Evolutionary conservation across 2,888 invertebrate species (phyloP).

Genomic region (Agelastica alni): DNA sequence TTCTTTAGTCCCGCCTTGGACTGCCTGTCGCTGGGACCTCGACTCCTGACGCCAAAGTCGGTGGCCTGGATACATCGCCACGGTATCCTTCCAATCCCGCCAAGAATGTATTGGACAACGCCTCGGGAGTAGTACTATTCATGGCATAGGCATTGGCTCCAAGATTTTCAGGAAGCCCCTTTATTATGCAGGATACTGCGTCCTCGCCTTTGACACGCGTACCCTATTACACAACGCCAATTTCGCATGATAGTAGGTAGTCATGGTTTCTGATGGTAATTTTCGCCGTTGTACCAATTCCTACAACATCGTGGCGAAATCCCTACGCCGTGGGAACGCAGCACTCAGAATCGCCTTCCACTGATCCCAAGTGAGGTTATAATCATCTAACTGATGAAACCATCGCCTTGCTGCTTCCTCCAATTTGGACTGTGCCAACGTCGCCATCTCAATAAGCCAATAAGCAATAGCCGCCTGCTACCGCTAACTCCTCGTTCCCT

Average conservation of each 20-base stretch:
- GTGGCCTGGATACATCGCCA: background rate
- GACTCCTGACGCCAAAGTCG: background rate
- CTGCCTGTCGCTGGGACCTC: background rate
- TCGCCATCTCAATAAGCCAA: background rate
- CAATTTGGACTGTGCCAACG: no score
- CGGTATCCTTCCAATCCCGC: constrained; percentile 9
- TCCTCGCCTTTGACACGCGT: no score
- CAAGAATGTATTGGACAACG: constrained; percentile 17
- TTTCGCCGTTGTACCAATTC: constrained; percentile 38
- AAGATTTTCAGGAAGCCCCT: no score
- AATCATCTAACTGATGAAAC: constrained; percentile 26
- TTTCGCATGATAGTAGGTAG: constrained; percentile 43
- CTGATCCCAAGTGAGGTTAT: constrained; percentile 37
- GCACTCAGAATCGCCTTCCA: constrained; percentile 37
- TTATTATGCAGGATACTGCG: no score
- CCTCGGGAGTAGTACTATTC: no score
- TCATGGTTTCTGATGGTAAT: no score
- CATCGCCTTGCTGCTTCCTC: constrained; percentile 20
- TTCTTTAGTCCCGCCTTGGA: background rate
- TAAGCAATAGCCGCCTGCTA: background rate
- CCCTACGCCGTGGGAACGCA: constrained; percentile 37
- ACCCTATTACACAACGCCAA: no score
- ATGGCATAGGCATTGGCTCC: no score
- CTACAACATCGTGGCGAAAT: constrained; percentile 40
- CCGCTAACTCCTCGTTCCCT: background rate